phyloP scores from a whole-genome alignment of 2,797 vertebrate genomes.

The Pangasius mekongensis region DNA sequence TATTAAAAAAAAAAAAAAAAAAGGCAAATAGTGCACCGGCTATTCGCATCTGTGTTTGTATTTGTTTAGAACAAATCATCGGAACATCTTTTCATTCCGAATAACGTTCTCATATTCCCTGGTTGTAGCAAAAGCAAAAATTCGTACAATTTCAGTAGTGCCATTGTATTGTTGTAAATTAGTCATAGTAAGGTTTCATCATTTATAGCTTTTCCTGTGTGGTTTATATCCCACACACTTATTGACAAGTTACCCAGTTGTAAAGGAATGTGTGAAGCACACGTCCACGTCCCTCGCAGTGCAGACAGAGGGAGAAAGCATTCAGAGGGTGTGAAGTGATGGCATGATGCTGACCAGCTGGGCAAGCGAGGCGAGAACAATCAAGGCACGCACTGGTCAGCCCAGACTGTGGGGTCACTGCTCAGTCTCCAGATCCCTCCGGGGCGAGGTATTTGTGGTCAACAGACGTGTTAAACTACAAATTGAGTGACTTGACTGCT shows the following conservation, averaged over 20 bases:
- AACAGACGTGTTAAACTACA: conserved; percentile 63
- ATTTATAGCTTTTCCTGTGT: conserved; percentile 1
- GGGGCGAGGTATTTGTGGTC: conserved; percentile 71
- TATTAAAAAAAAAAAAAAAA: too few relatives aligned
- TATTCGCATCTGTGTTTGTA: background rate
- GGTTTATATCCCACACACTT: conserved; percentile 17
- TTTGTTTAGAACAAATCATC: background rate
- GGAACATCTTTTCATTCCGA: background rate
- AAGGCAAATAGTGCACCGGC: background rate
- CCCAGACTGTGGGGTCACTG: conserved; percentile 67
- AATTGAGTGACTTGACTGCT: conserved; percentile 60
- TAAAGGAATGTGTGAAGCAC: conserved; percentile 26
- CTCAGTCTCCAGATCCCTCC: conserved; percentile 67
- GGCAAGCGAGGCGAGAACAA: conserved; percentile 55
- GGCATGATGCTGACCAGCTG: conserved; percentile 52
- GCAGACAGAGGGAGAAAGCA: conserved; percentile 20
- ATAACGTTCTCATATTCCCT: background rate
- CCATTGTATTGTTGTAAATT: background rate
- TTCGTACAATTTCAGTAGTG: background rate
- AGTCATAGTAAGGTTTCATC: background rate
- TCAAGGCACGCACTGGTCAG: conserved; percentile 67
- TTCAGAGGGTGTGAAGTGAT: conserved; percentile 36
- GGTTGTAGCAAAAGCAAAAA: background rate
- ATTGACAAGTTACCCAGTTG: conserved; percentile 23
- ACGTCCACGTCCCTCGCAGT: background rate